Base-by-base conservation (phyloP, 1,140 invertebrate genomes). In the Sarcophaga bullata region DNA sequence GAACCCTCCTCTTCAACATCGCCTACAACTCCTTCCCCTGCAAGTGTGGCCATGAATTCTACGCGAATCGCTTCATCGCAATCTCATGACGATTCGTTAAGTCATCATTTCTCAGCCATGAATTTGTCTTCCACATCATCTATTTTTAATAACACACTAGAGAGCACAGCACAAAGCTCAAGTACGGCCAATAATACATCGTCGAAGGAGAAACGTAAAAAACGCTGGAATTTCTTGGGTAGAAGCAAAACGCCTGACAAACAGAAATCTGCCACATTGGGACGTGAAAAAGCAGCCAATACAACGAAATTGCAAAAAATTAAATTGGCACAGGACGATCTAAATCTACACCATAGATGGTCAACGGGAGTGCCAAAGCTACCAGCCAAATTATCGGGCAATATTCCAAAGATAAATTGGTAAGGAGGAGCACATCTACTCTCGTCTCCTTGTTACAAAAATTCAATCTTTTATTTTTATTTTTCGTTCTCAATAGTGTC, bases 321-420 rank as follows among this genome's bases (percentile, higher is more conserved):
- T 50, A 91, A 91, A 80, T 90, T 91, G 15, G 91, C 90, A 49
- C 89, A 92, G 82, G 86, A 90, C 46, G 92, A 92, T 83, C 85
- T 88, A 37, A 91, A 90, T 84, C 86, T 91, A 49, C 92, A 92
- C 80, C 92, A 94, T 88, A 88, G 93, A 6, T 94, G 94, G 94
- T 94, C 93, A 2, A 94, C 93, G 0, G 93, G 93, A 1, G 89
- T 94, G 46, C 92, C 92, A 49, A 93, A 93, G 82, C 91, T 92
- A n/a, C 93, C 94, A 84, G 93, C 94, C 1, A 37, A 37, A n/a
- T 89, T 95, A 80, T 94, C 94, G 9, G 93, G 94, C 93, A 93
- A 81, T 94, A 94, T 85, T 94, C 94, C 86, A 95, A 95, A 91
- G 94, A 95, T 90, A 93, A 94, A 83, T 92, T 95, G 93, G 94